phyloP scores from a whole-genome alignment of 2,797 vertebrate genomes.

The Chromobotia macracanthus region DNA sequence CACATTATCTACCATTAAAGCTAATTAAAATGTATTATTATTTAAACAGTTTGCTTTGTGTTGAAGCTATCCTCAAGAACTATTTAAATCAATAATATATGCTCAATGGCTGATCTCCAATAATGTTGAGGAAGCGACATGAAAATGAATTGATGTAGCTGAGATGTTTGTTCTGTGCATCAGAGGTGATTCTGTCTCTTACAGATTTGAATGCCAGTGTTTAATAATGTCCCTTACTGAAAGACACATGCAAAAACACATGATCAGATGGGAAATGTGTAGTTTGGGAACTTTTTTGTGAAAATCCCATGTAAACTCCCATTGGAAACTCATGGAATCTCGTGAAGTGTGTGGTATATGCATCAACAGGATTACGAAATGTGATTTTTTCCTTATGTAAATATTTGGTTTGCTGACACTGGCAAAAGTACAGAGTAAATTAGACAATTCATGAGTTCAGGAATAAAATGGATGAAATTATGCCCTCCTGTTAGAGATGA shows the following conservation, averaged over 20 bases:
- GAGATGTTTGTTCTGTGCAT: constrained; percentile 12
- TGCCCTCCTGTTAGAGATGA: constrained; percentile 42
- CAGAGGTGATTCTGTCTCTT: background rate
- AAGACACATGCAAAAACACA: no score
- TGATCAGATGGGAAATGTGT: no score
- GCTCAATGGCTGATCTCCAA: constrained; percentile 20
- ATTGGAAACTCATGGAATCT: no score
- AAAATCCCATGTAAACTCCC: no score
- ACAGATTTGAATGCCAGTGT: constrained; percentile 4
- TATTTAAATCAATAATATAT: constrained; percentile 29
- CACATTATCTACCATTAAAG: constrained; percentile 43
- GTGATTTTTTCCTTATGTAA: background rate
- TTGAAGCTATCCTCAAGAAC: constrained; percentile 24
- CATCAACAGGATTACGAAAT: background rate
- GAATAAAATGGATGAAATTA: constrained; percentile 48
- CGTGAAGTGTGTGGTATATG: no score
- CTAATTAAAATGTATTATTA: constrained; percentile 44
- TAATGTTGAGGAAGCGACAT: constrained; percentile 22
- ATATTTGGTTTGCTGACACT: background rate
- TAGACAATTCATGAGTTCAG: constrained; percentile 25
- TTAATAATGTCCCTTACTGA: background rate
- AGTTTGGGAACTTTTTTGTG: no score
- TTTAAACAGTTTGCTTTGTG: constrained; percentile 38
- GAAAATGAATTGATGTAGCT: constrained; percentile 9
- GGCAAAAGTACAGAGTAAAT: constrained; percentile 3